A percentile compares a stretch with the other conserved stretches of the same genome.
Conservation (phyloP, 2,113 vertebrate species). For the Drymodes brunneopygia region DNA sequence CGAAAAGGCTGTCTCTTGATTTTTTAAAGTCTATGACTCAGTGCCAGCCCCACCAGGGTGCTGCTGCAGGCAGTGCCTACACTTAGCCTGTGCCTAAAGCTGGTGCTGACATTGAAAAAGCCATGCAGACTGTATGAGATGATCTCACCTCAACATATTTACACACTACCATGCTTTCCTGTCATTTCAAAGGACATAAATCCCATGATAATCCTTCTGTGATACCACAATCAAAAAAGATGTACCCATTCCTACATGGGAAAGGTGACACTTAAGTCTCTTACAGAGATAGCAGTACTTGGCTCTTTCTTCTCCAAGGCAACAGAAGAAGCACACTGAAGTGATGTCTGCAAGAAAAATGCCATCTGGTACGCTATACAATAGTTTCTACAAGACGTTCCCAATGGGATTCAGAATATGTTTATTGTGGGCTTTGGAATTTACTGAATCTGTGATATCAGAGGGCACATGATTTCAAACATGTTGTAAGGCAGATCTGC, state of each 20-base stretch:
- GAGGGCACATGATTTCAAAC: neutral
- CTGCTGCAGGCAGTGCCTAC: neutral
- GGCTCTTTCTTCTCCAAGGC: conserved; percentile 19
- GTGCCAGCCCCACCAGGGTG: neutral
- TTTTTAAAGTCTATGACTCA: neutral
- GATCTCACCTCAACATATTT: neutral
- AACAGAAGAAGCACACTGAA: conserved; percentile 4
- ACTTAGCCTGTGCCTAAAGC: neutral
- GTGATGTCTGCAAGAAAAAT: conserved; percentile 34
- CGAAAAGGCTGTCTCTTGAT: neutral
- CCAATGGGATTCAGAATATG: conserved; percentile 32
- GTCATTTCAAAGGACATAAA: neutral
- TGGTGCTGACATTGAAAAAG: neutral
- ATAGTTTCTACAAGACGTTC: conserved; percentile 38
- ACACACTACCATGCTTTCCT: neutral
- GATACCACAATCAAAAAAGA: neutral
- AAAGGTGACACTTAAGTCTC: neutral
- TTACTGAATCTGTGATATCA: conserved; percentile 7
- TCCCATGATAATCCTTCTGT: neutral
- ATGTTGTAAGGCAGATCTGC: neutral
- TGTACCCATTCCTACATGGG: neutral
- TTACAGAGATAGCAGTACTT: neutral
- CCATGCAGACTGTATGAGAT: neutral
- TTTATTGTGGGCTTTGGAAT: neutral
- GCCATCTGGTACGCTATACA: conserved; percentile 40